phyloP scores from a whole-genome alignment of 2,888 invertebrate species.

The Epirrhoe alternata region DNA sequence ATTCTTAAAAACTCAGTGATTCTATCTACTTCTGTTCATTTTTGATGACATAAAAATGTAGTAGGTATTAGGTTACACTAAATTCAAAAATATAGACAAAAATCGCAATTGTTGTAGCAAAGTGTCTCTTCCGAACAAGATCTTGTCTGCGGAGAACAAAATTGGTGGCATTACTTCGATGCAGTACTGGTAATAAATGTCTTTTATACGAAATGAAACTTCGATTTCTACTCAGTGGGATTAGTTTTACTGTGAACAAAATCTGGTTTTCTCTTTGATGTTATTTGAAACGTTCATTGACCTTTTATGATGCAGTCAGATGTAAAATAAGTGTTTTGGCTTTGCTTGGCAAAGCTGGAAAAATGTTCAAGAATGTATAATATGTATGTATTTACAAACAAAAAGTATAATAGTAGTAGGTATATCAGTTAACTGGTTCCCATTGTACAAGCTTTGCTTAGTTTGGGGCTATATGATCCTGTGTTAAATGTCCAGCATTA shows the following conservation, averaged over 20 bases:
- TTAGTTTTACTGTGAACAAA: neutral
- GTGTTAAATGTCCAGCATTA: too few relatives aligned
- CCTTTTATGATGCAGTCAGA: neutral
- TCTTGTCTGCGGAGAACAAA: constrained; percentile 29
- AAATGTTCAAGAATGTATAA: too few relatives aligned
- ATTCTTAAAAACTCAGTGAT: too few relatives aligned
- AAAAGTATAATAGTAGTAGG: too few relatives aligned
- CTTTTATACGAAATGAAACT: constrained; percentile 8
- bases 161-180: constrained; percentile 34
- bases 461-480: too few relatives aligned
- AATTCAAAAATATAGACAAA: constrained; percentile 30
- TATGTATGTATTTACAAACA: too few relatives aligned
- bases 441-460: too few relatives aligned
- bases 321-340: neutral
- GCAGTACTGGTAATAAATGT: constrained; percentile 37
- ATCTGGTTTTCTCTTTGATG: neutral
- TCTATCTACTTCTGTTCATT: too few relatives aligned
- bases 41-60: neutral
- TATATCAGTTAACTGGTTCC: too few relatives aligned
- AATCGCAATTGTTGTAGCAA: constrained; percentile 33
- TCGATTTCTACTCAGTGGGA: constrained; percentile 1
- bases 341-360: neutral
- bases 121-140: constrained; percentile 39
- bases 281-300: neutral
- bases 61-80: constrained; percentile 8